These are phyloP conservation scores for Bradypodion pumilum DNA, from an alignment of 2,797 vertebrate genomes.

Conservation along the genomic window DNA sequence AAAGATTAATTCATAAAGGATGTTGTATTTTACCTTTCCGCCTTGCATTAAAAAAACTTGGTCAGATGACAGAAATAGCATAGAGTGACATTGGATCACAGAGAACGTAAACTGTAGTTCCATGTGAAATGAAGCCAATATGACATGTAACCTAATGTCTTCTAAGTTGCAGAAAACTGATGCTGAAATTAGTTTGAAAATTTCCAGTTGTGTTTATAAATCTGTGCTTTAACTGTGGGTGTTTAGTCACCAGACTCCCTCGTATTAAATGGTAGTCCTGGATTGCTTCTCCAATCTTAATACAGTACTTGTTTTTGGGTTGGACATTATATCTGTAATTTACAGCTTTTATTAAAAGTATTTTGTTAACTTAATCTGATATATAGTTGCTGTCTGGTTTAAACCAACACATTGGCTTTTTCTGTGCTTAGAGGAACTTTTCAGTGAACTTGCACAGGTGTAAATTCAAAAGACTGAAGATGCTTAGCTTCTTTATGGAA, in stretches of 20 bases:
- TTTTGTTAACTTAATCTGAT: neutral
- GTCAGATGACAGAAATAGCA: neutral
- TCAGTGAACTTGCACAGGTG: no score
- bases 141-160: neutral
- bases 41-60: neutral
- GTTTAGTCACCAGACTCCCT: neutral
- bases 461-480: no score
- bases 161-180: neutral
- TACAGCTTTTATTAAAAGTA: neutral
- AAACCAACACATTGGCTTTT: neutral
- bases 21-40: neutral
- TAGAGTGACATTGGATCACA: neutral
- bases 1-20: neutral
- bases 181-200: neutral
- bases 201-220: neutral
- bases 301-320: neutral
- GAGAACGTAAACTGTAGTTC: neutral
- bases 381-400: neutral
- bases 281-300: neutral
- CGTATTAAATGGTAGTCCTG: neutral
- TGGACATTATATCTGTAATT: neutral
- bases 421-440: neutral
- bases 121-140: neutral
- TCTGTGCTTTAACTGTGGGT: neutral
- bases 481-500: neutral